Evolutionary conservation across 2,888 invertebrate species (phyloP).

Genomic region (Anaspis maculata): DNA sequence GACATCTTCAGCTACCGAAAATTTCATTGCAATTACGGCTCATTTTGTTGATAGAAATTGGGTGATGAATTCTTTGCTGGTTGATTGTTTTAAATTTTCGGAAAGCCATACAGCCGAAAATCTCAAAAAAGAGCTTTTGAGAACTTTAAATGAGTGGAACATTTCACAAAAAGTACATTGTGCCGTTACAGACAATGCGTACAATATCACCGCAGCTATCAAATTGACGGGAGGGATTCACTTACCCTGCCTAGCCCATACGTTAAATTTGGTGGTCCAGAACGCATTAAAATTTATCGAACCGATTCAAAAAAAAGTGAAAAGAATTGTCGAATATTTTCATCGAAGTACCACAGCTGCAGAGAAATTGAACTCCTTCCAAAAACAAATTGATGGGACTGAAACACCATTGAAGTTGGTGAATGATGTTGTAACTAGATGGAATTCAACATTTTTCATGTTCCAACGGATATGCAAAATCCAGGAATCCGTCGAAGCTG

Average conservation of each 20-base stretch:
- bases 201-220: constrained; percentile 23
- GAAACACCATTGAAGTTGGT: constrained; percentile 10
- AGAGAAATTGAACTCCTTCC: constrained; percentile 28
- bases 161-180: constrained; percentile 24
- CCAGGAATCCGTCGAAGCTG: constrained; percentile 14
- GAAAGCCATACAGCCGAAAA: constrained; percentile 22
- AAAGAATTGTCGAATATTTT: constrained; percentile 20
- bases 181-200: constrained; percentile 25
- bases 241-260: constrained; percentile 25
- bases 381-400: constrained; percentile 10
- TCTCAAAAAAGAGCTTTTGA: constrained; percentile 19
- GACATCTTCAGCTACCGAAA: constrained; percentile 27
- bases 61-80: constrained; percentile 18
- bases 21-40: constrained; percentile 22
- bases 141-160: constrained; percentile 20
- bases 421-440: constrained; percentile 17
- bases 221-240: constrained; percentile 16
- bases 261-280: constrained; percentile 20
- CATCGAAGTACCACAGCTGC: constrained; percentile 19
- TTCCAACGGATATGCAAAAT: constrained; percentile 15
- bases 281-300: constrained; percentile 11
- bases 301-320: constrained; percentile 11
- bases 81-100: constrained; percentile 16
- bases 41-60: constrained; percentile 23
- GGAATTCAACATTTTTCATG: constrained; percentile 22